Evolutionary conservation across 2,888 invertebrate species (phyloP), one percentile per base, ranked within the genome.

Genomic region (Miltochrista miniata): DNA sequence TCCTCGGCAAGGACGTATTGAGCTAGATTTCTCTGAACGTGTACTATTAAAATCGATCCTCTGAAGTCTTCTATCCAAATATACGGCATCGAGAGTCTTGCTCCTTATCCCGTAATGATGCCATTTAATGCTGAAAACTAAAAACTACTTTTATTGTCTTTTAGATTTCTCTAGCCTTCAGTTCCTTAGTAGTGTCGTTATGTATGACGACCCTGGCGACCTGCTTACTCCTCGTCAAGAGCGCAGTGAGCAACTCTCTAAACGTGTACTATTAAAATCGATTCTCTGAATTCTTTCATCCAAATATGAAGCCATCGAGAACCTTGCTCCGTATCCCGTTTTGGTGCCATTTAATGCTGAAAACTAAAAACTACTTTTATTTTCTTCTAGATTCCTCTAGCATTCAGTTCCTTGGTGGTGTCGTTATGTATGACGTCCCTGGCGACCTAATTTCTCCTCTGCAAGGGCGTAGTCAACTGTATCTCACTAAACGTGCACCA

Each of bases 131-230:
- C n/a, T n/a, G n/a, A n/a, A n/a, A n/a, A n/a, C n/a, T n/a, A n/a
- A n/a, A n/a, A n/a, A n/a, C n/a, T n/a, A n/a, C 11, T 15, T 1
- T 15, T 2, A 0, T n/a, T 12, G 0, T 9, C 31, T 64, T 63
- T 0, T 75, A 86, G 86, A 59, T 81, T 18, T 85, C 86, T 0
- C 70, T 86, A 12, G 83, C 76, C 0, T 68, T 72, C 70, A 85
- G 85, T 62, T 81, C 85, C 0, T 62, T 83, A 1, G 59, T 78
- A 2, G 84, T 85, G 0, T 79, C 79, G 0, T 11, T 81, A 1
- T 85, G 86, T 56, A 86, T 85, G 85, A 65, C 74, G 8, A 73
- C 76, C 0, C 64, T 87, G 13, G 87, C 83, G 1, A 82, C 81
- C 0, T 79, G 79, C 37, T 85, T 86, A 72, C 66, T 81, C 12